phyloP scores from a whole-genome alignment of 2,797 vertebrate genomes.

The Onychomys torridus region DNA sequence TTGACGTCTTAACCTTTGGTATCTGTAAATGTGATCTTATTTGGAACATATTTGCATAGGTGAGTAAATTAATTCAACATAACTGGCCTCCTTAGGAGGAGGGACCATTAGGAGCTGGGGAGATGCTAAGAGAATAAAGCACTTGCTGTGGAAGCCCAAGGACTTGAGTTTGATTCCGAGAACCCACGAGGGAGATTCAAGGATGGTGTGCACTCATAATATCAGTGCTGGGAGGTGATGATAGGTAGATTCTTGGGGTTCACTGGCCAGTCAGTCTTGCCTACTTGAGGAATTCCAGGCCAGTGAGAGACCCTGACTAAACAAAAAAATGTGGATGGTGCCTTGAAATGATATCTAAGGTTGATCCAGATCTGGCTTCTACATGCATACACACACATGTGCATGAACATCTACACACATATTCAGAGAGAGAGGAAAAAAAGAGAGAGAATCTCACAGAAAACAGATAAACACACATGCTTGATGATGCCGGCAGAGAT shows the following conservation, averaged over 20 bases:
- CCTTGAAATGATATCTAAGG: background rate
- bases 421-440: too few relatives aligned
- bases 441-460: background rate
- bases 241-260: background rate
- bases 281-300: background rate
- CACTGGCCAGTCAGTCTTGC: background rate
- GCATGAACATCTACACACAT: background rate
- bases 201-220: background rate
- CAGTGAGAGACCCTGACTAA: background rate
- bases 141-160: background rate
- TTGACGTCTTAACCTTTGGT: background rate
- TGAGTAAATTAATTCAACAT: background rate
- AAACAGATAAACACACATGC: accelerated
- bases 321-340: background rate
- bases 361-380: background rate
- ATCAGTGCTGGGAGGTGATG: background rate
- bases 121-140: background rate
- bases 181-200: background rate
- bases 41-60: background rate
- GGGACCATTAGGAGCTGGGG: background rate
- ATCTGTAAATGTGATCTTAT: background rate
- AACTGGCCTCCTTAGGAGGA: background rate
- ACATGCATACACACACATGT: background rate
- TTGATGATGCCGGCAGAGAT: background rate
- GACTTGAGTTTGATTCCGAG: background rate